Base-by-base conservation (phyloP, 2,113 vertebrate genomes). In the Mugil cephalus region DNA sequence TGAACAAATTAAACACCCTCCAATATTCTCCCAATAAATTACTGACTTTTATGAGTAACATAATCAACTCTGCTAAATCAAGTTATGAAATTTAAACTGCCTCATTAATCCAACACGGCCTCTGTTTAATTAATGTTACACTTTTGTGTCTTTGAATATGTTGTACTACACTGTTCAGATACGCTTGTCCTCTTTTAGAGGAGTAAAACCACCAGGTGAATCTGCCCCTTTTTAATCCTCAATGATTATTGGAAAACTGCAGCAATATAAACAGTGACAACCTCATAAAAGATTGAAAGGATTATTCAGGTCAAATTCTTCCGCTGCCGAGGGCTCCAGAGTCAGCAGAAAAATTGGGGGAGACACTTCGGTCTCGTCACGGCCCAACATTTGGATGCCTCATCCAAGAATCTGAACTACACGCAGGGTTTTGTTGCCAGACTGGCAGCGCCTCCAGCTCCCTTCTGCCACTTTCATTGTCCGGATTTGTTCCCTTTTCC, bases 401-500 rank as follows among this genome's bases (percentile, higher is more conserved):
- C 62, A 69, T 6, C 35, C 68, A 34, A 65, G 53, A 68, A 59
- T 75, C 61, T 79, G 71, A 82, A 80, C 64, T 11, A 8, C 71
- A 52, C 17, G 78, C 45, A 0, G 15, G 63, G 4, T 17, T 61
- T 43, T 65, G 67, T 36, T 45, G 77, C 77, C 83, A 88, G 75
- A 65, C 70, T 86, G 80, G 77, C 72, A 80, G 42, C 42, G 39
- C 18, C 35, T 17, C n/a, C 45, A 18, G 21, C 18, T 74, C 80
- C 63, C 73, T 47, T 62, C 47, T 74, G 76, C 66, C 60, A 66
- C 72, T 46, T 63, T 60, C 39, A 69, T 50, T 59, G 39, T 68
- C 61, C 67, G 63, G 61, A 12, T 79, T 62, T 90, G 69, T 77
- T 85, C 40, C 67, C 53, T 21, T 85, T 69, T 66, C 42, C 59